Base-by-base conservation (phyloP, 2,888 invertebrate genomes). In the Saturnia japonica region DNA sequence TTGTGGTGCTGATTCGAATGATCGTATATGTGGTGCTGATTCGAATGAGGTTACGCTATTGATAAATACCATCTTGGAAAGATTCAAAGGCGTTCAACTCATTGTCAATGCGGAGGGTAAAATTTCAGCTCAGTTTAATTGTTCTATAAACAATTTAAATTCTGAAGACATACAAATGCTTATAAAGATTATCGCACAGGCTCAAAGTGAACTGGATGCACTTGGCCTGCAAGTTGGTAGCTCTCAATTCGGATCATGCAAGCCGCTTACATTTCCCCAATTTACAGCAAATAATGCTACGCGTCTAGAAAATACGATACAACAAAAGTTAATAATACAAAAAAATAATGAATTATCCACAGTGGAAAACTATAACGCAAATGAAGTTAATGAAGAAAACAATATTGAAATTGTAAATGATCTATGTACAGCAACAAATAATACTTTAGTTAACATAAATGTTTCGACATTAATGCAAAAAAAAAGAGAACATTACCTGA, bases 31-130 rank as follows among this genome's bases (percentile, higher is more conserved):
- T 60, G 14, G 16, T 12, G 57, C 42, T 42, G 54, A 66, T 25
- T 66, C 51, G 12, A 12, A 14, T 19, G 67, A 70, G 7, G 51
- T 72, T 1, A 69, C 73, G 16, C 60, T 68, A 0, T 51, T 76
- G 42, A 71, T 74, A 45, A 70, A 60, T 40, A 74, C 71, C n/a
- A 76, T 77, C 43, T 73, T 81, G 67, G 68, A 76, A 25, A 78
- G 73, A 51, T 80, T 80, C 69, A 76, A 77, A 68, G 73, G 80
- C 71, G 74, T 80, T 45, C 73, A 72, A 12, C 72, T 81, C 1
- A 75, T 72, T 16, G 72, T 81, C 28, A 76, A 78, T 40, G 19
- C 19, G 3, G 40, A 72, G 3, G 47, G 28, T 19, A 57, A 69
- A 68, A 40, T 72, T 12, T 54, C 25, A 7, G 62, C 67, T 22